These are phyloP conservation scores for Enteromius anoplus DNA, from an alignment of 2,797 vertebrate genomes.

Conservation along the genomic window DNA sequence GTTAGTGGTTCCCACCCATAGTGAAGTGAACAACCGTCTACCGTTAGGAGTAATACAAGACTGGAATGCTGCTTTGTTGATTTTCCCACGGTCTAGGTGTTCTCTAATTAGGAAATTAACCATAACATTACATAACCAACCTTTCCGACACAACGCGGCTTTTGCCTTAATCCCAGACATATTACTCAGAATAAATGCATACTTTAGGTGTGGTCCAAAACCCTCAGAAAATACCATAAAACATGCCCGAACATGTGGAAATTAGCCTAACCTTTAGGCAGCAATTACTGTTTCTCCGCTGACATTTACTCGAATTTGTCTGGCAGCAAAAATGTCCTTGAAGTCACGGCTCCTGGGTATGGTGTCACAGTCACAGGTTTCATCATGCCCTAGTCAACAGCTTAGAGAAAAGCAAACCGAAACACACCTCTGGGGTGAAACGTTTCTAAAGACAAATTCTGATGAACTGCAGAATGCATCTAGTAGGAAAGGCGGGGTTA, in stretches of 20 bases:
- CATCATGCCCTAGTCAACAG: constrained; percentile 53
- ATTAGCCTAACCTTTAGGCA: constrained; percentile 61
- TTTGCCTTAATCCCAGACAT: constrained; percentile 35
- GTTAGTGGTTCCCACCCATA: neutral
- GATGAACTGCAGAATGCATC: neutral
- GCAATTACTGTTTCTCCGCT: constrained; percentile 66
- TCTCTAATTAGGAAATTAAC: constrained; percentile 16
- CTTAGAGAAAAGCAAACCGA: constrained; percentile 40
- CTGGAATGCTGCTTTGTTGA: constrained; percentile 23
- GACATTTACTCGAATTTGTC: constrained; percentile 59
- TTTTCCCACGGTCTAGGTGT: constrained; percentile 17
- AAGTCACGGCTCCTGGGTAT: constrained; percentile 53
- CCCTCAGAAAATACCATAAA: constrained; percentile 49
- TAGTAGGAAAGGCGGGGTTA: neutral
- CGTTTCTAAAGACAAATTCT: neutral
- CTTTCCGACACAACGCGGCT: constrained; percentile 31
- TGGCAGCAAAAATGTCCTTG: constrained; percentile 54
- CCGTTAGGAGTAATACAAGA: neutral
- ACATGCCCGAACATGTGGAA: constrained; percentile 60
- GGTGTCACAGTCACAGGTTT: constrained; percentile 59
- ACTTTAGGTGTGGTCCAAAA: constrained; percentile 47
- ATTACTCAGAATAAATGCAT: neutral
- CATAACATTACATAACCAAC: constrained; percentile 30
- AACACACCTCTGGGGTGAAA: constrained; percentile 13
- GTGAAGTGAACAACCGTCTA: neutral